Conservation (phyloP, 2,113 vertebrate genomes). For the Plestiodon gilberti region DNA sequence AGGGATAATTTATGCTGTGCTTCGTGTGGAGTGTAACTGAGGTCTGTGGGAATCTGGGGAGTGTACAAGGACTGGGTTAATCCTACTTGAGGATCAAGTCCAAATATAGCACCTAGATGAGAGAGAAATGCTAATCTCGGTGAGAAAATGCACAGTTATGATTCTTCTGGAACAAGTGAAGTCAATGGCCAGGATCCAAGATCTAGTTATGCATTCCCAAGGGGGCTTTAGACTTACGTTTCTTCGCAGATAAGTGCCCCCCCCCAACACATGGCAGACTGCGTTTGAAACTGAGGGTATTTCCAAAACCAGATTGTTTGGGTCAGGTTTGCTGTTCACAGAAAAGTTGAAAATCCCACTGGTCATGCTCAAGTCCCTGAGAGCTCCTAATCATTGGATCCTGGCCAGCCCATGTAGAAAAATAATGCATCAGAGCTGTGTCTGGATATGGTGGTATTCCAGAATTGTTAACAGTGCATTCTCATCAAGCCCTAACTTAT, state of each 20-base stretch:
- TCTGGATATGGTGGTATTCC: background rate
- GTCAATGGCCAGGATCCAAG: background rate
- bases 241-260: background rate
- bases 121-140: background rate
- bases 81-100: conserved; percentile 16
- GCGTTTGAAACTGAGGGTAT: background rate
- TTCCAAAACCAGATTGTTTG: background rate
- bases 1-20: background rate
- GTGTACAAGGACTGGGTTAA: background rate
- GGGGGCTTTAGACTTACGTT: background rate
- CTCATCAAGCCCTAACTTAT: background rate
- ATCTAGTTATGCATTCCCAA: background rate
- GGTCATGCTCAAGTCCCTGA: background rate
- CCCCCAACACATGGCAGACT: background rate
- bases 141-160: background rate
- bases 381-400: background rate
- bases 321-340: background rate
- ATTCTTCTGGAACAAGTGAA: conserved; percentile 8
- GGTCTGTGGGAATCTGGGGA: conserved; percentile 1
- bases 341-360: background rate
- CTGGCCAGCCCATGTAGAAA: background rate
- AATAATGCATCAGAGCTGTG: background rate
- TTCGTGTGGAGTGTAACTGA: background rate
- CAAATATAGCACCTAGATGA: background rate
- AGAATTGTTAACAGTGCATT: background rate